A percentile compares a stretch with the other conserved stretches of the same genome.
Evolutionary conservation across 1,140 invertebrate species (phyloP).

Genomic region (Cydia amplana): DNA sequence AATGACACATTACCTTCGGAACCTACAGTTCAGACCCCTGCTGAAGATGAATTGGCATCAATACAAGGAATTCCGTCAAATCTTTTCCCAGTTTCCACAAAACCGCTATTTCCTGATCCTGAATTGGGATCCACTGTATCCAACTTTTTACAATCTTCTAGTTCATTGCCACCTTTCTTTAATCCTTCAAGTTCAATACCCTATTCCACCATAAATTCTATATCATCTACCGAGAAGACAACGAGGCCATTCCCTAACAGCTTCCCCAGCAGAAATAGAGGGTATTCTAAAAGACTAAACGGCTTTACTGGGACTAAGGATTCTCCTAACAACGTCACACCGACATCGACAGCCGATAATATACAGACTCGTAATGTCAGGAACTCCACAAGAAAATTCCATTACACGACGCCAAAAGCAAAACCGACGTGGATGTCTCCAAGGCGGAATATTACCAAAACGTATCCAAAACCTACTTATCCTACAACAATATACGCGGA

Average conservation of each 20-base stretch:
- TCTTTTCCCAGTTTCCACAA: constrained; percentile 41
- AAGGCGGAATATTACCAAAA: constrained; percentile 56
- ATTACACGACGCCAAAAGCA: constrained; percentile 63
- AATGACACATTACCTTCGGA: constrained; percentile 54
- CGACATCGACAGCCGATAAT: constrained; percentile 49
- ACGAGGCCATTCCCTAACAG: constrained; percentile 51
- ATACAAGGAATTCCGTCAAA: constrained; percentile 48
- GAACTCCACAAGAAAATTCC: constrained; percentile 57
- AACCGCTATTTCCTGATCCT: constrained; percentile 41
- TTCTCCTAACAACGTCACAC: constrained; percentile 65
- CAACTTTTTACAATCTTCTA: constrained; percentile 45
- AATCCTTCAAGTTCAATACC: constrained; percentile 50
- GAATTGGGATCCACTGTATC: constrained; percentile 38
- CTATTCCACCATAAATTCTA: constrained; percentile 56
- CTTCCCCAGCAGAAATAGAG: constrained; percentile 57
- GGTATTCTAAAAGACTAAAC: constrained; percentile 68
- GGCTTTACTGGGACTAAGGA: constrained; percentile 55
- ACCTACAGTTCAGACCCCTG: constrained; percentile 55
- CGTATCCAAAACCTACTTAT: constrained; percentile 41
- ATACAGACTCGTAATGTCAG: constrained; percentile 44
- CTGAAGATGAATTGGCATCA: constrained; percentile 56
- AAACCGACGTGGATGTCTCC: constrained; percentile 72
- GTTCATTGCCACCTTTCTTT: constrained; percentile 39
- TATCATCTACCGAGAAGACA: constrained; percentile 52
- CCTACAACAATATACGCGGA: constrained; percentile 71